Base-by-base conservation (phyloP, 2,113 vertebrate genomes). In the Felis catus region DNA sequence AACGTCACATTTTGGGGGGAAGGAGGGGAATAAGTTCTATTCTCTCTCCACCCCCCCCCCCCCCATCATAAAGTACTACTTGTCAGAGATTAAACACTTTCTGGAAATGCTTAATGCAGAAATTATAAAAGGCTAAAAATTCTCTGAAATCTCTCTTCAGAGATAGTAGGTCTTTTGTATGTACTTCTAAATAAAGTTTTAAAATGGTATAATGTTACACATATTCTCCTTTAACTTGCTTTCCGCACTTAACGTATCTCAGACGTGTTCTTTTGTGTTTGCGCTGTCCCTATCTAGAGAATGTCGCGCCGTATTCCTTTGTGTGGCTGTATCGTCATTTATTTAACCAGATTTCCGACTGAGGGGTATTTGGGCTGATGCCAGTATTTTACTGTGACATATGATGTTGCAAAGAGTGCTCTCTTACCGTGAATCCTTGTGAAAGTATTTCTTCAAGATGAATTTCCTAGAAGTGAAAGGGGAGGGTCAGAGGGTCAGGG, bases 401-500 rank as follows among this genome's bases (percentile, higher is more conserved):
- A 61, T 33, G 27, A 45, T 65, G 27, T 25, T 80, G 21, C 25
- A 65, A 39, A 92, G 65, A 58, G 31, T 65, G n/a, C 18, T 81
- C 5, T 78, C 39, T 18, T 13, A 36, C 18, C 55, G 19, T 48
- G 45, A 82, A 8, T 14, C 68, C 82, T 81, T 45, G 25, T 74
- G 39, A 74, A 78, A 70, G 18, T 79, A 12, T 89, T 81, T 94
- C 61, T 93, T 83, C 45, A 86, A 66, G 76, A 70, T 81, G 55
- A 88, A 85, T 89, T 89, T 68, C 33, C n/a, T 91, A 65, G 90
- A 83, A 89, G 48, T 92, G 18, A 96, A 89, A 53, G 14, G 19
- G 41, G 29, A 84, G 66, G 41, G 61, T 73, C 78, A 86, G 14
- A 95, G 73, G 63, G 36, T 84, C 33, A 80, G 68, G 61, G 31